A percentile compares a stretch with the other conserved stretches of the same genome.
phyloP scores from a whole-genome alignment of 2,888 invertebrate genomes.

The Tanypteryx hageni region DNA sequence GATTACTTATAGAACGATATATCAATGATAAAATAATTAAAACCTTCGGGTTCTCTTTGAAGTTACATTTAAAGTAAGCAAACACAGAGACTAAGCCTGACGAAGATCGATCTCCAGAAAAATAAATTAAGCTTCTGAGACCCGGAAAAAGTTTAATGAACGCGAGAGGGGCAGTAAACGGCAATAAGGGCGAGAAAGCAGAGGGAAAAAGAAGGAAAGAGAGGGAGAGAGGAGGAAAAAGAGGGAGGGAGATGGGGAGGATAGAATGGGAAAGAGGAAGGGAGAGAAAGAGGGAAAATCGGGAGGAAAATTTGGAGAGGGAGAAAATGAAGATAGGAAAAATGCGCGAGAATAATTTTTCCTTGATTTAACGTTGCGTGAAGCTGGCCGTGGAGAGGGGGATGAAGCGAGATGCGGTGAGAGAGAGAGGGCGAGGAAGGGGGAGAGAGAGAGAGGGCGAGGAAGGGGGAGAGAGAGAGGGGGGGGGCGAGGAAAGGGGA shows the following conservation, averaged over 20 bases:
- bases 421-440: background rate
- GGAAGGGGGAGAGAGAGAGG: background rate
- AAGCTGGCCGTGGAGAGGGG: background rate
- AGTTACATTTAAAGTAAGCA: background rate
- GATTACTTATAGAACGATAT: too few relatives aligned
- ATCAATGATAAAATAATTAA: too few relatives aligned
- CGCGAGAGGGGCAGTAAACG: background rate
- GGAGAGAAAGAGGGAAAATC: background rate
- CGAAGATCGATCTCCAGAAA: background rate
- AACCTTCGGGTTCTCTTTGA: background rate
- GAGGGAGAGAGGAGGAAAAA: background rate
- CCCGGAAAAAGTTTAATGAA: background rate
- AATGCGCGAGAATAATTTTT: background rate
- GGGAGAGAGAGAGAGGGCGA: background rate
- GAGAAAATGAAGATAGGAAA: conserved; percentile 3
- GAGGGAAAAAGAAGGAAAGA: background rate
- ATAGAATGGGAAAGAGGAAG: background rate
- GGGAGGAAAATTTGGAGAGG: too few relatives aligned
- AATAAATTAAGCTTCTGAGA: conserved; percentile 12
- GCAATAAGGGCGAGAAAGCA: background rate
- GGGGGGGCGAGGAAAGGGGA: conserved; percentile 28
- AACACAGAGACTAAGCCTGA: background rate
- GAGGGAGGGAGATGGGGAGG: background rate
- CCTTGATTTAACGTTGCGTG: background rate
- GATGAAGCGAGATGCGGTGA: background rate